phyloP scores from a whole-genome alignment of 2,797 vertebrate genomes.

The Galago senegalensis region DNA sequence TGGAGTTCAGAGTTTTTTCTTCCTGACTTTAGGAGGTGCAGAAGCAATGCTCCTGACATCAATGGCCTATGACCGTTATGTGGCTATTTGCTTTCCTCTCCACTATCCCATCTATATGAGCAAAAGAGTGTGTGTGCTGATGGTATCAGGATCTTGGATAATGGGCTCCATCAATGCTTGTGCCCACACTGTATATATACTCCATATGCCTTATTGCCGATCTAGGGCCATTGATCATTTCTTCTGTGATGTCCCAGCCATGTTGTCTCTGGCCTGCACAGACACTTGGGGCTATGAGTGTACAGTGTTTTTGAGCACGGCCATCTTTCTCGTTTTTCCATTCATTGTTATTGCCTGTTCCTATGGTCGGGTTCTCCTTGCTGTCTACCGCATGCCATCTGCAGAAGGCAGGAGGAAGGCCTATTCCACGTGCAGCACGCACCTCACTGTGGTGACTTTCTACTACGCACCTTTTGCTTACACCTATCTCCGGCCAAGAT shows the following conservation, averaged over 20 bases:
- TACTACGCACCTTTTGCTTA: slow-evolving; percentile 14
- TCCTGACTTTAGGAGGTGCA: background rate
- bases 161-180: background rate
- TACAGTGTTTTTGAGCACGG: background rate
- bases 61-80: slow-evolving; percentile 38
- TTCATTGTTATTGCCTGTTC: background rate
- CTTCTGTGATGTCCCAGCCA: background rate
- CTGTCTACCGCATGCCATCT: background rate
- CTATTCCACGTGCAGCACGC: background rate
- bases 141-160: background rate
- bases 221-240: slow-evolving; percentile 13
- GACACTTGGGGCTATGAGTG: background rate
- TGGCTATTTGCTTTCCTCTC: slow-evolving; percentile 8
- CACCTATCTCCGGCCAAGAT: background rate
- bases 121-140: background rate
- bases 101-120: background rate
- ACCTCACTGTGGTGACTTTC: slow-evolving; percentile 31
- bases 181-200: background rate
- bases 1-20: slow-evolving; percentile 5
- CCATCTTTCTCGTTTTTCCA: background rate
- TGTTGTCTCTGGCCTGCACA: background rate
- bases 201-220: background rate
- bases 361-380: background rate
- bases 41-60: slow-evolving; percentile 7
- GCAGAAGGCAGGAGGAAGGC: slow-evolving; percentile 11